These are phyloP conservation scores for Shinisaurus crocodilurus DNA, from an alignment of 2,113 vertebrate species.

Conservation along the genomic window DNA sequence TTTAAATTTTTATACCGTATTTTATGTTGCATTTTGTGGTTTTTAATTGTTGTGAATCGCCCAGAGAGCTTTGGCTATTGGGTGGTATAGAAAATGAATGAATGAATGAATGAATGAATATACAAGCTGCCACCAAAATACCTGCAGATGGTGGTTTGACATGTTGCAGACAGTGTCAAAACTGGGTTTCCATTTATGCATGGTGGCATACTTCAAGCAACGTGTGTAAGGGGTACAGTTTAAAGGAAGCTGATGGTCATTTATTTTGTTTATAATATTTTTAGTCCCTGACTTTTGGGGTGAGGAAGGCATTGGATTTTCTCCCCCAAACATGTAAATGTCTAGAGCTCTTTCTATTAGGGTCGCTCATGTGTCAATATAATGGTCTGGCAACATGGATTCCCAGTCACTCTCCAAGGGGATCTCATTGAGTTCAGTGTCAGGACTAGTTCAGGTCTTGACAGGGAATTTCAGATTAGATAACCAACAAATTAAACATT, in stretches of 20 bases:
- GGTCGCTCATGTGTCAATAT: not conserved
- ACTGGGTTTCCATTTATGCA: too few relatives aligned
- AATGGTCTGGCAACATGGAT: not conserved
- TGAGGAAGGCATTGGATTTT: not conserved
- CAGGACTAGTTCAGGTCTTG: not conserved
- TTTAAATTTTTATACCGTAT: too few relatives aligned
- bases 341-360: not conserved
- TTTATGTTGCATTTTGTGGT: too few relatives aligned
- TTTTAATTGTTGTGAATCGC: too few relatives aligned
- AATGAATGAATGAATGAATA: too few relatives aligned
- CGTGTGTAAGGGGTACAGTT: not conserved
- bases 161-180: not conserved
- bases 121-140: not conserved
- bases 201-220: not conserved
- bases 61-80: too few relatives aligned
- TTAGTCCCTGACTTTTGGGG: not conserved
- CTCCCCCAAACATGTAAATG: not conserved
- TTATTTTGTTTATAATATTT: not conserved
- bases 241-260: not conserved
- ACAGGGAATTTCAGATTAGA: conserved; percentile 18
- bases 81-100: too few relatives aligned
- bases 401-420: not conserved
- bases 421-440: conserved; percentile 5
- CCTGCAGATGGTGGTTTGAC: not conserved
- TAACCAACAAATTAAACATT: conserved; percentile 16